Evolutionary conservation across 2,113 vertebrate species (phyloP).

Genomic region (Sturnira hondurensis): DNA sequence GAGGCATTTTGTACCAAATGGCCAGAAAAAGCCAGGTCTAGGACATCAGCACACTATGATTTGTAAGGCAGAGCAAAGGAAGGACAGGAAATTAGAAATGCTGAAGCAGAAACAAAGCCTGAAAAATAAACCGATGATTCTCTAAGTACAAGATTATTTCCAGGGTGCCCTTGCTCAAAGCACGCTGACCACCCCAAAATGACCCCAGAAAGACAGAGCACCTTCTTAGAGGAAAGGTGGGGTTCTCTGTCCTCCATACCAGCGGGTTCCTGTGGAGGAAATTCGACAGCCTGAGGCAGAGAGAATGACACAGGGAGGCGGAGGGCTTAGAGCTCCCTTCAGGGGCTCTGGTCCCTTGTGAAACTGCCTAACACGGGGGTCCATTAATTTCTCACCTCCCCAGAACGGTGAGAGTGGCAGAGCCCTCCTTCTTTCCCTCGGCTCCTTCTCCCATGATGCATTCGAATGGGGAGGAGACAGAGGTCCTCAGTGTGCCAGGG

Average conservation of each 20-base stretch:
- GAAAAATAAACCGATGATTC: not conserved
- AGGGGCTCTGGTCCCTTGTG: fast-evolving
- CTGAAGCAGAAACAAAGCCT: not conserved
- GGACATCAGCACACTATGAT: not conserved
- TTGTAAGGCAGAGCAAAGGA: not conserved
- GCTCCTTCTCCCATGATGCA: not conserved
- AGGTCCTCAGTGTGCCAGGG: not conserved
- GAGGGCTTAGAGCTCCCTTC: fast-evolving
- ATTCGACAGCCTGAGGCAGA: not conserved
- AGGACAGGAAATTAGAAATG: conserved; percentile 12
- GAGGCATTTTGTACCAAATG: not conserved
- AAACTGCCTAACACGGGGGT: fast-evolving
- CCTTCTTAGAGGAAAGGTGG: too few species aligned
- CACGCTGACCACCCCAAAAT: not conserved
- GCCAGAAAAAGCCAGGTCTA: not conserved
- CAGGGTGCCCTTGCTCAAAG: not conserved
- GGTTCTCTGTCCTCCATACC: not conserved
- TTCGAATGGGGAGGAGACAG: not conserved
- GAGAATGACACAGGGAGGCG: fast-evolving
- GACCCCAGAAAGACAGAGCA: not conserved
- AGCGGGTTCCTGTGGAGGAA: not conserved
- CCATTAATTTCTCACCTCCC: fast-evolving
- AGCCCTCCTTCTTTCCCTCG: not conserved
- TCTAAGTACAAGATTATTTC: not conserved
- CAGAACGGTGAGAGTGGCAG: fast-evolving